Conservation (phyloP, 2,888 invertebrate species). For the Mylabris sibirica region DNA sequence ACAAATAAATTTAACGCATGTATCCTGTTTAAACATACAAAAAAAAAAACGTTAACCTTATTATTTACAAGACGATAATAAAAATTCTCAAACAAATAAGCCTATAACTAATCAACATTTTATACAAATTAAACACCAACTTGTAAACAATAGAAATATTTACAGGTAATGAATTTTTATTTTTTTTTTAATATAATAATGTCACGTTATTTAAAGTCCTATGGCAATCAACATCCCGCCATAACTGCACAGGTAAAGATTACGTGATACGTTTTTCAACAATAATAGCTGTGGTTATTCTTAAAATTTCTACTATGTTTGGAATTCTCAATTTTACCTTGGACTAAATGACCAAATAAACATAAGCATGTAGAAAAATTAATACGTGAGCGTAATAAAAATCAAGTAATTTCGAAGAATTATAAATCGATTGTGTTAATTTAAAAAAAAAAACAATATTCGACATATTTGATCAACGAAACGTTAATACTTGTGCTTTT, state of each 20-base stretch:
- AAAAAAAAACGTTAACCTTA: neutral
- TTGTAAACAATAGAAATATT: slow-evolving; percentile 8
- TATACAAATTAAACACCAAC: neutral
- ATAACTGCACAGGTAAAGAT: neutral
- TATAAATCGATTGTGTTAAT: neutral
- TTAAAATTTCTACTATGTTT: slow-evolving; percentile 9
- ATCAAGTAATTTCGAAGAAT: neutral
- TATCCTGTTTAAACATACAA: neutral
- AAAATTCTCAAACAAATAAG: neutral
- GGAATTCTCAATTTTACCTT: slow-evolving; percentile 15
- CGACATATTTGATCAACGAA: neutral
- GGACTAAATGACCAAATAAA: slow-evolving; percentile 16
- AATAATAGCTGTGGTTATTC: slow-evolving; percentile 1
- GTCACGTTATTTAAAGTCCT: slow-evolving; percentile 4
- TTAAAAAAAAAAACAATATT: neutral
- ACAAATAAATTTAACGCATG: neutral
- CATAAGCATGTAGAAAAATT: neutral
- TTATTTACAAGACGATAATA: slow-evolving; percentile 8
- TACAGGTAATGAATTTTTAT: slow-evolving; percentile 8
- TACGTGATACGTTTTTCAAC: slow-evolving; percentile 9
- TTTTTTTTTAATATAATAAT: neutral
- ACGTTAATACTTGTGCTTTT: neutral
- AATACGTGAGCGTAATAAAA: neutral
- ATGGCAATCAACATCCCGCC: slow-evolving; percentile 7
- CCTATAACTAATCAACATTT: neutral